Evolutionary conservation across 2,113 vertebrate genomes (phyloP).

Genomic region (Globicephala melas): DNA sequence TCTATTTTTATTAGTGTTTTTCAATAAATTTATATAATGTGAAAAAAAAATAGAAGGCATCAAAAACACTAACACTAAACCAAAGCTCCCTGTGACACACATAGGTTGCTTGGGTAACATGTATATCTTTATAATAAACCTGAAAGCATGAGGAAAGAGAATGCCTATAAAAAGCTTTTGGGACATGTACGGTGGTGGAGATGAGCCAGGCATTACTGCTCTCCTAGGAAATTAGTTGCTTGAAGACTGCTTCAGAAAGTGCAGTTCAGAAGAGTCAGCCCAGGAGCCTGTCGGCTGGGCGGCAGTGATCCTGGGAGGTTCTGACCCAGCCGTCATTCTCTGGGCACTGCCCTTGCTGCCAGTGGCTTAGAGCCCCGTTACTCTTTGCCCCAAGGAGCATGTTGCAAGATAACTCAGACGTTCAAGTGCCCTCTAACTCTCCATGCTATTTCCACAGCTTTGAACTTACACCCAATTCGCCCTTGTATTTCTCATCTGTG

Average conservation of each 20-base stretch:
- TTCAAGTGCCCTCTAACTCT: neutral
- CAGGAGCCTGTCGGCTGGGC: neutral
- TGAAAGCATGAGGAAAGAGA: neutral
- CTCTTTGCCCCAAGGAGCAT: constrained; percentile 27
- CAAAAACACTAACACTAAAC: neutral
- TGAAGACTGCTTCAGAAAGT: constrained; percentile 3
- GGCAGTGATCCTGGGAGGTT: neutral
- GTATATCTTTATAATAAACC: neutral
- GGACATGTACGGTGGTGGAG: neutral
- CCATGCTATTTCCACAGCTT: constrained; percentile 67
- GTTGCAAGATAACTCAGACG: constrained; percentile 63
- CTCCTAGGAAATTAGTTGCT: neutral
- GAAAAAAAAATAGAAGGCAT: neutral
- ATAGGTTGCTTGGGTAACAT: neutral
- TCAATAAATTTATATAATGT: neutral
- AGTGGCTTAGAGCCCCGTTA: constrained; percentile 30
- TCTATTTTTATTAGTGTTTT: constrained; percentile 1
- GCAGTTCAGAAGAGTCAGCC: neutral
- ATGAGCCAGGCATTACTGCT: neutral
- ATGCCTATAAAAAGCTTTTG: neutral
- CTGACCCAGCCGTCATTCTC: neutral
- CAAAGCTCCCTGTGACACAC: neutral
- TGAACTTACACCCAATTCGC: constrained; percentile 67
- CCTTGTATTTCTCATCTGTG: constrained; percentile 51
- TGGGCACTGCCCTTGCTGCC: neutral